Evolutionary conservation across 2,797 vertebrate species (phyloP), one percentile per base, ranked within the genome.

Genomic region (Onychomys leucogaster): DNA sequence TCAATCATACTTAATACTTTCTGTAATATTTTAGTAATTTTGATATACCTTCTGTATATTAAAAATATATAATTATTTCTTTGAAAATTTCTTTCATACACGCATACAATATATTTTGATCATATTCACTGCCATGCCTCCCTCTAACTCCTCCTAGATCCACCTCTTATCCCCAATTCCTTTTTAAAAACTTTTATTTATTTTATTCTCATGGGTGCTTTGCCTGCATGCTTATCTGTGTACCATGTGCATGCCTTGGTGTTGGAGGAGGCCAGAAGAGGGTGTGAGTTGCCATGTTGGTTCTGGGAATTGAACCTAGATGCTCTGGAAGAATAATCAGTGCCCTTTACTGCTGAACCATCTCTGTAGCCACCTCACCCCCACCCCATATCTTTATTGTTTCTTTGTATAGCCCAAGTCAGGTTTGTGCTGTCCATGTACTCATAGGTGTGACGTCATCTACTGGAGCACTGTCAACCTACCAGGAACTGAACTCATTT

Each of bases 1-100:
- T 92, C 82, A 52, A 2, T 87, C 21, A 8, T 73, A 67, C 19
- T 89, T 96, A 37, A 63, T 86, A 73, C 34, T 78, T 96, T 87
- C 85, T 80, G 2, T 78, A 89, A 75, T n/a, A 83, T 57, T 87
- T 16, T 59, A n/a, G n/a, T n/a, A n/a, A n/a, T n/a, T n/a, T n/a
- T n/a, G n/a, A n/a, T n/a, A n/a, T 67, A 17, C 49, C 34, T 4
- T 67, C 23, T 69, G 2, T 71, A 19, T 41, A 67, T 55, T 87
- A 27, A 87, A 27, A n/a, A 52, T 49, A 49, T 10, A 49, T 32
- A 55, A 12, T 46, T 12, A 65, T 65, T n/a, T 71, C 34, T 52
- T n/a, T 52, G 65, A 71, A 27, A 67, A 71, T 52, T 86, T 86
- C 65, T 65, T 84, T 46, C 27, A 55, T 16, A 37, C 17, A 6